Conservation (phyloP, 2,113 vertebrate species). For the Entelurus aequoreus region DNA sequence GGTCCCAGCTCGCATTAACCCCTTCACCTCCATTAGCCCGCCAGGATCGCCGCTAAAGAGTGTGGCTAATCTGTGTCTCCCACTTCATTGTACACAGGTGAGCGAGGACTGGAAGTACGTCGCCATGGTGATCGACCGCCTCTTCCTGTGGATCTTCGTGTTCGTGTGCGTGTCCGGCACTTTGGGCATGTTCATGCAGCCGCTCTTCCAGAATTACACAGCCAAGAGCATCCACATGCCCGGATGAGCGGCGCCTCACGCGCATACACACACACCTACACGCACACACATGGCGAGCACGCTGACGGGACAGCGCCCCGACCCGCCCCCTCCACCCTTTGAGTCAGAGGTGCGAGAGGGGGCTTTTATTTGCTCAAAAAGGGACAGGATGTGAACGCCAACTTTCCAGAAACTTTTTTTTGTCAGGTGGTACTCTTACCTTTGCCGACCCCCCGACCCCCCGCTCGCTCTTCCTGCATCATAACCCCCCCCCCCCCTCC, state of each 20-base stretch:
- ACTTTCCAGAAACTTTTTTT: conserved; percentile 60
- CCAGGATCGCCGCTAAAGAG: background rate
- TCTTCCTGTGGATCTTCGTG: conserved; percentile 95
- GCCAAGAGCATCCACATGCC: conserved; percentile 77
- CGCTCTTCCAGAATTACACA: conserved; percentile 91
- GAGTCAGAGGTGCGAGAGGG: conserved; percentile 20
- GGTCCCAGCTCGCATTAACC: conserved; percentile 70
- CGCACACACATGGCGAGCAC: conserved; percentile 23
- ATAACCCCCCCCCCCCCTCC: conserved; percentile 16
- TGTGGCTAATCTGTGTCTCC: background rate
- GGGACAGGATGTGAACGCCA: conserved; percentile 49
- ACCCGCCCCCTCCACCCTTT: conserved; percentile 48
- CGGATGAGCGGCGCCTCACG: conserved; percentile 57
- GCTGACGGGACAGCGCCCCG: conserved; percentile 12
- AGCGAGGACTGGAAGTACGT: conserved; percentile 99
- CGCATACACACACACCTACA: conserved; percentile 32
- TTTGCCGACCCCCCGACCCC: conserved; percentile 28
- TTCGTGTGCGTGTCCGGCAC: conserved; percentile 94
- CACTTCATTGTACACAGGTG: conserved; percentile 70
- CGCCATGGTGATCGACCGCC: conserved; percentile 96
- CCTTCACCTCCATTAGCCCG: conserved; percentile 58
- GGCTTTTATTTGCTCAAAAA: conserved; percentile 41
- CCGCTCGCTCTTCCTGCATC: conserved; percentile 42
- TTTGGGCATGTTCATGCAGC: conserved; percentile 93
- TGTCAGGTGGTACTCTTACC: conserved; percentile 44